phyloP scores from a whole-genome alignment of 2,797 vertebrate genomes.

The Gymnopithys bicolor region DNA sequence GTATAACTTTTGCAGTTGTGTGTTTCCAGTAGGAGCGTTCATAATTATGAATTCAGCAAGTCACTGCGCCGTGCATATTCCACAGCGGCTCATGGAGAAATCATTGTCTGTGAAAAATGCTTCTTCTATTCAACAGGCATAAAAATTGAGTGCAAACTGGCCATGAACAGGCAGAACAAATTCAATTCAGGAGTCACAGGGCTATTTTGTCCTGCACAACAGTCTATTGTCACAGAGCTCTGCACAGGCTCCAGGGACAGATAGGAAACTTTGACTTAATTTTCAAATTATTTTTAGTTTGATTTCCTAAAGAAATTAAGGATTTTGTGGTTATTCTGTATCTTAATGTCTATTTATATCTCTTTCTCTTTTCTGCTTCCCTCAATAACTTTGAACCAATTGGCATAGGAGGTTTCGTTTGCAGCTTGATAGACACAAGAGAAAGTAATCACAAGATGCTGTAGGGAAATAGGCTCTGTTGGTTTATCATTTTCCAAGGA shows the following conservation, averaged over 20 bases:
- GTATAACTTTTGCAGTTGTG: conserved; percentile 45
- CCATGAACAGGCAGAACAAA: conserved; percentile 59
- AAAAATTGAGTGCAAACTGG: conserved; percentile 51
- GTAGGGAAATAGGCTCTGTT: background rate
- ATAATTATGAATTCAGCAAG: conserved; percentile 58
- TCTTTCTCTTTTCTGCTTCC: background rate
- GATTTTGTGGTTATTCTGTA: background rate
- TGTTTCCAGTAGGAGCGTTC: conserved; percentile 25
- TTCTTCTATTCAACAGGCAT: conserved; percentile 48
- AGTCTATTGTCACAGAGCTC: background rate
- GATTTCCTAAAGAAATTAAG: background rate
- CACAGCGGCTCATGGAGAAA: conserved; percentile 38
- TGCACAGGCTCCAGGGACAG: background rate
- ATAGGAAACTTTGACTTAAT: background rate
- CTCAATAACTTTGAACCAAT: background rate
- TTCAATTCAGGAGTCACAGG: conserved; percentile 16
- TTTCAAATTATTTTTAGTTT: conserved; percentile 23
- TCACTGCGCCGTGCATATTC: conserved; percentile 9
- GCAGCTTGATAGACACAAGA: background rate
- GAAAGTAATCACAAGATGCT: background rate
- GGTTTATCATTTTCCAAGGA: background rate
- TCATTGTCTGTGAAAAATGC: conserved; percentile 56
- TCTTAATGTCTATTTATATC: background rate
- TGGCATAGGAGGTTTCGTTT: conserved; percentile 13
- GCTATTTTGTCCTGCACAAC: background rate